These are phyloP conservation scores for Electrona antarctica DNA, from an alignment of 2,113 vertebrate genomes.

Conservation along the genomic window DNA sequence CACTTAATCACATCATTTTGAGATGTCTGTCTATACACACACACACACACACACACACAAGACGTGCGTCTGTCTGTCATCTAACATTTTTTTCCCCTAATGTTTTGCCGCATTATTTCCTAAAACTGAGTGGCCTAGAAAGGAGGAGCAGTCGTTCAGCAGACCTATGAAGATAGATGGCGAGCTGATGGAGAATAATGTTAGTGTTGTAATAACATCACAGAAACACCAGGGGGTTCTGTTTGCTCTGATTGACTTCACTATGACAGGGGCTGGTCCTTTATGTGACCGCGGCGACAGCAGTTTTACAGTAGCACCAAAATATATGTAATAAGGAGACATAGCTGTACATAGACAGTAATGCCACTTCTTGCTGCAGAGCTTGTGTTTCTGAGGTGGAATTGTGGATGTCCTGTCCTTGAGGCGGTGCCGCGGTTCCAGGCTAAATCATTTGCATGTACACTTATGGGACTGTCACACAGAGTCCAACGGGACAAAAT, in stretches of 20 bases:
- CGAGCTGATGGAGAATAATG: not conserved
- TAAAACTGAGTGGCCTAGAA: slow-evolving; percentile 13
- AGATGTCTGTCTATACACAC: not conserved
- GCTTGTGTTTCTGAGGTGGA: too few species aligned
- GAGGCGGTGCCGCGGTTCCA: too few species aligned
- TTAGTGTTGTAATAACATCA: slow-evolving; percentile 31
- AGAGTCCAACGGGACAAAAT: too few species aligned
- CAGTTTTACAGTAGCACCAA: not conserved
- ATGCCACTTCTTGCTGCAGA: too few species aligned
- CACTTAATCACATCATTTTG: too few species aligned
- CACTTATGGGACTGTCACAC: too few species aligned
- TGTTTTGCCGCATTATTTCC: slow-evolving; percentile 33
- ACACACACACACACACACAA: slow-evolving; percentile 7
- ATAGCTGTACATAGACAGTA: too few species aligned
- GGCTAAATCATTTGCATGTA: too few species aligned
- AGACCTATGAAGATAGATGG: not conserved
- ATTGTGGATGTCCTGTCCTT: too few species aligned
- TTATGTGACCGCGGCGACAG: too few species aligned
- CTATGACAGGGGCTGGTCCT: not conserved
- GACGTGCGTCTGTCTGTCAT: too few species aligned
- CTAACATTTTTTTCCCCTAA: slow-evolving; percentile 15
- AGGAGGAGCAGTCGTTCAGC: not conserved
- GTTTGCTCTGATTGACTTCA: slow-evolving; percentile 16
- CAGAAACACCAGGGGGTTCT: slow-evolving; percentile 50
- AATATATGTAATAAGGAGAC: too few species aligned